These are phyloP conservation scores for Frankliniella fusca DNA, from an alignment of 2,888 invertebrate genomes.

Conservation along the genomic window DNA sequence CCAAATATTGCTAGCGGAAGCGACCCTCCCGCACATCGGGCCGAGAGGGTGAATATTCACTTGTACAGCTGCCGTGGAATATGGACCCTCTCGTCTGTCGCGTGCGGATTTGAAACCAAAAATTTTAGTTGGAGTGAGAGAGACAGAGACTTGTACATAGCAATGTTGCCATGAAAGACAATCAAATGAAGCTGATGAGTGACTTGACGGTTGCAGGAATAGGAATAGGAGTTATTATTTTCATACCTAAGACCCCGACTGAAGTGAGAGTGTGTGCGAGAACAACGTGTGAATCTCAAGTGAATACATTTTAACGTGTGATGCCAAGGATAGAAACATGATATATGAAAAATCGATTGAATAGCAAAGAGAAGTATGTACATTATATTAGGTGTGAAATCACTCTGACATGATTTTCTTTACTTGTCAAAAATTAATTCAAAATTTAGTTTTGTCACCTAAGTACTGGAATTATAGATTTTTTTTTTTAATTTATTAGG, in stretches of 20 bases:
- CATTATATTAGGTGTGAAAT: not conserved
- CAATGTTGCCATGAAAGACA: constrained; percentile 3
- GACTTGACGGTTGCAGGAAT: not conserved
- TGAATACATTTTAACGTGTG: no score
- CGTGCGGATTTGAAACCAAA: not conserved
- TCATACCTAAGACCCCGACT: not conserved
- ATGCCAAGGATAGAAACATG: not conserved
- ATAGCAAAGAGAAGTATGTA: not conserved
- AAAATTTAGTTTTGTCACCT: not conserved
- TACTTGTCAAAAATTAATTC: not conserved
- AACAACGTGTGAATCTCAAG: no score
- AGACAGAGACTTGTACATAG: constrained; percentile 10
- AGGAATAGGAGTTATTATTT: not conserved
- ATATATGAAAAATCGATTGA: not conserved
- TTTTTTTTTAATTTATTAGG: not conserved
- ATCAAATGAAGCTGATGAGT: not conserved
- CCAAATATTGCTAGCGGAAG: not conserved
- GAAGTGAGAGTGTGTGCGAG: constrained; percentile 1
- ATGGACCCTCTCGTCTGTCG: not conserved
- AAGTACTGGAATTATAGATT: not conserved
- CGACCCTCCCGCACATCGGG: not conserved
- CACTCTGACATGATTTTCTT: not conserved
- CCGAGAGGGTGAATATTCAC: not conserved
- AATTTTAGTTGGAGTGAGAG: constrained; percentile 16
- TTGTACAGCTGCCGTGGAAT: not conserved